Conservation (phyloP, 2,888 invertebrate genomes). For the Melieria picta region DNA sequence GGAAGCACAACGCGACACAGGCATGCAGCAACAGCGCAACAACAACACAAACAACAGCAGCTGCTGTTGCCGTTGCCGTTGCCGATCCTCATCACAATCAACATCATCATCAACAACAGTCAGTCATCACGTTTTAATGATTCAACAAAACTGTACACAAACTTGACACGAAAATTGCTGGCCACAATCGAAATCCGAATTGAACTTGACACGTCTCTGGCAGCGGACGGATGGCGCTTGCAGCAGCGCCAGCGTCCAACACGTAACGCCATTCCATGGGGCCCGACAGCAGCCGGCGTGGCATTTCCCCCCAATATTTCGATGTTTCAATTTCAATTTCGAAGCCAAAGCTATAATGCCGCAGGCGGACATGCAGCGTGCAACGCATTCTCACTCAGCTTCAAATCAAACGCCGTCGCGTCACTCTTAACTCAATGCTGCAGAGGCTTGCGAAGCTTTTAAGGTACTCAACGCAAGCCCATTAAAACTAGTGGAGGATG, state of each 20-base stretch:
- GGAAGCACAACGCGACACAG: too few relatives aligned
- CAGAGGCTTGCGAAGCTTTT: background rate
- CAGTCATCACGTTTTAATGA: slow-evolving; percentile 31
- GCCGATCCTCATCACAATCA: background rate
- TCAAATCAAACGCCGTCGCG: background rate
- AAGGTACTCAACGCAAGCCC: background rate
- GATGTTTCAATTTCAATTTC: slow-evolving; percentile 17
- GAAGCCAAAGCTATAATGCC: background rate
- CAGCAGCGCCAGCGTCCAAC: too few relatives aligned
- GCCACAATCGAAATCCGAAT: background rate
- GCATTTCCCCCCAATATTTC: background rate
- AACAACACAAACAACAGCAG: background rate
- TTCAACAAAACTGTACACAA: slow-evolving; percentile 10
- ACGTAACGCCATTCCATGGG: too few relatives aligned
- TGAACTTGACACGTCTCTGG: slow-evolving; percentile 22
- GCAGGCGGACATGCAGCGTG: too few relatives aligned
- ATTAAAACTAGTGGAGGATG: background rate
- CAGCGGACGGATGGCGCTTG: background rate
- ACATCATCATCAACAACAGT: slow-evolving; percentile 7
- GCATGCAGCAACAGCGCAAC: too few relatives aligned
- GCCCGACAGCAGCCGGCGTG: too few relatives aligned
- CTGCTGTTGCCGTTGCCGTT: background rate
- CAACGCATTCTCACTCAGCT: too few relatives aligned
- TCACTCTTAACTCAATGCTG: background rate
- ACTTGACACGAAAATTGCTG: slow-evolving; percentile 8